A percentile compares a stretch with the other conserved stretches of the same genome.
phyloP scores from a whole-genome alignment of 2,113 vertebrate genomes.

The Struthio camelus region DNA sequence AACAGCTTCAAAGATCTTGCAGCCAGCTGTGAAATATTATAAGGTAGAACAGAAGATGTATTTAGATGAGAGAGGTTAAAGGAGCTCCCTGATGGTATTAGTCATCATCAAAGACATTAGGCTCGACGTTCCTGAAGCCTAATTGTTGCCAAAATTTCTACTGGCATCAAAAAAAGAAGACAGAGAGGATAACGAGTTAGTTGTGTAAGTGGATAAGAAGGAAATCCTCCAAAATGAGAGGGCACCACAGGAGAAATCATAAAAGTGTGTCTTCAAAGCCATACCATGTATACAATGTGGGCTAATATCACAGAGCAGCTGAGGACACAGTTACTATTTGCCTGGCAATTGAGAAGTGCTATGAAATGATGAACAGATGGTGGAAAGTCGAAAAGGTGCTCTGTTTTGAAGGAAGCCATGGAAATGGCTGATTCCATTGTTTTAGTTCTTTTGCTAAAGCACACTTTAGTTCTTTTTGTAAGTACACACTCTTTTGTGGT shows the following conservation, averaged over 20 bases:
- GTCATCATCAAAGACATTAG: not conserved
- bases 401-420: not conserved
- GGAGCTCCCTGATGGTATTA: not conserved
- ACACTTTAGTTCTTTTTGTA: not conserved
- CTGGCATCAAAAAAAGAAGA: not conserved
- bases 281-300: not conserved
- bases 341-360: not conserved
- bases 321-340: not conserved
- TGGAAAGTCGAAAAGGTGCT: not conserved
- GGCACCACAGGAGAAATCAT: not conserved
- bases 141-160: not conserved
- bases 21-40: not conserved
- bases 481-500: accelerated
- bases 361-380: not conserved
- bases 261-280: not conserved
- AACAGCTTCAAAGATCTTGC: not conserved
- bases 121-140: not conserved
- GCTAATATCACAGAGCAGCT: not conserved
- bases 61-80: not conserved
- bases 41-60: not conserved
- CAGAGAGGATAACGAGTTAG: not conserved
- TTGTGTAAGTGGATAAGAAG: not conserved
- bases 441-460: not conserved
- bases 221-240: not conserved
- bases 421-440: not conserved